Evolutionary conservation across 2,797 vertebrate genomes (phyloP).

Genomic region (Choloepus didactylus): DNA sequence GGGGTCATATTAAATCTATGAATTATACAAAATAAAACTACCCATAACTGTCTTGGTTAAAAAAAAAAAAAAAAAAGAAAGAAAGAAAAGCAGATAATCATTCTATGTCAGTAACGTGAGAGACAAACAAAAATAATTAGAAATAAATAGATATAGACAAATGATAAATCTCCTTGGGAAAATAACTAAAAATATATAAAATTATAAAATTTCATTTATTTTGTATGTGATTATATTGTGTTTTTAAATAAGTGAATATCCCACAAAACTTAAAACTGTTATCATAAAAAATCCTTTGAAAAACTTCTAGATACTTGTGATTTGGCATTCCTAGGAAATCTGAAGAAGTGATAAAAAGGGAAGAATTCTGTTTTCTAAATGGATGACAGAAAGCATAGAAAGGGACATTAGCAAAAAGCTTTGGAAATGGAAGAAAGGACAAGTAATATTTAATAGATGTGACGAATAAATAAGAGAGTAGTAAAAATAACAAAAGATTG

Average conservation of each 20-base stretch:
- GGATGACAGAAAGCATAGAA: not conserved
- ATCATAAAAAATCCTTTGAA: not conserved
- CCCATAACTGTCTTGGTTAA: not conserved
- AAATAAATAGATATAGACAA: not conserved
- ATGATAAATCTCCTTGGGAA: not conserved
- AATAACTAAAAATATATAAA: not conserved
- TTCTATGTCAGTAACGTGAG: not conserved
- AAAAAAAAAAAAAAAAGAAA: not conserved
- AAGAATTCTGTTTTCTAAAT: not conserved
- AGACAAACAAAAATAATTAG: not conserved
- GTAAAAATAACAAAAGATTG: not conserved
- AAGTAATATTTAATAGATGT: not conserved
- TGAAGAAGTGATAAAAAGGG: not conserved
- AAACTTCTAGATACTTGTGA: not conserved
- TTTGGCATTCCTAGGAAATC: not conserved
- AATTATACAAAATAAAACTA: slow-evolving; percentile 47
- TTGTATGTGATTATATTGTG: not conserved
- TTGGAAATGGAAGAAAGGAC: not conserved
- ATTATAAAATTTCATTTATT: not conserved
- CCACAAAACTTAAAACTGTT: not conserved
- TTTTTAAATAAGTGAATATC: slow-evolving; percentile 10
- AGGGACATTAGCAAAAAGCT: not conserved
- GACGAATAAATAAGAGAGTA: not conserved
- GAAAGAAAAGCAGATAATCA: not conserved
- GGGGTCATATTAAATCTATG: not conserved